Percentiles rank a stretch among this genome's conserved stretches.
Evolutionary conservation across 1,140 invertebrate genomes (phyloP).

Genomic region (Drosophila arizonae): DNA sequence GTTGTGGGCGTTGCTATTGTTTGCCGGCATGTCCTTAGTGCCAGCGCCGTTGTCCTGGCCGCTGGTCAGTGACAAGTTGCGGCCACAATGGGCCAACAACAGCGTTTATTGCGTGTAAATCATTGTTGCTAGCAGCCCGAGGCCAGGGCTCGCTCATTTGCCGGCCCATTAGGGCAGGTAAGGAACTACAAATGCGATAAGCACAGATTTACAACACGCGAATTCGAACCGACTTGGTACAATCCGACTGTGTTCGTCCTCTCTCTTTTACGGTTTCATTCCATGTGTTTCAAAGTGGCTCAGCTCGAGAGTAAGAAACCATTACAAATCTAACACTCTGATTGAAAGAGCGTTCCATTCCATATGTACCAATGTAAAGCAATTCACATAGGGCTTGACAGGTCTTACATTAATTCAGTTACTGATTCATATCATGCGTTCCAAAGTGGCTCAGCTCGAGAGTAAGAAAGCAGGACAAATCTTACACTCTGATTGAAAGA

Average conservation of each 20-base stretch:
- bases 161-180: slow-evolving; percentile 32
- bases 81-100: slow-evolving; percentile 8
- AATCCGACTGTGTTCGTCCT: background rate
- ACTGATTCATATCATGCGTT: background rate
- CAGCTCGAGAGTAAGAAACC: too few relatives aligned
- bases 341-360: too few relatives aligned
- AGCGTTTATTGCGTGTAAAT: slow-evolving; percentile 73
- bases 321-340: too few relatives aligned
- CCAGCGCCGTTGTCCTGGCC: slow-evolving; percentile 33
- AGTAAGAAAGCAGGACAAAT: too few relatives aligned
- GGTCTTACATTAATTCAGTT: too few relatives aligned
- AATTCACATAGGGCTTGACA: too few relatives aligned
- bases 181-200: background rate
- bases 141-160: slow-evolving; percentile 31
- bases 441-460: background rate
- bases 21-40: slow-evolving; percentile 33
- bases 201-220: background rate
- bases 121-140: slow-evolving; percentile 36
- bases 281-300: background rate
- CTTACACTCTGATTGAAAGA: too few relatives aligned
- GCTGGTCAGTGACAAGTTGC: slow-evolving; percentile 32
- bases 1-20: slow-evolving; percentile 45
- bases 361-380: too few relatives aligned
- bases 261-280: background rate
- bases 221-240: background rate